A percentile compares a stretch with the other conserved stretches of the same genome.
phyloP scores from a whole-genome alignment of 2,888 invertebrate species.

The Stictocephala bisonia region DNA sequence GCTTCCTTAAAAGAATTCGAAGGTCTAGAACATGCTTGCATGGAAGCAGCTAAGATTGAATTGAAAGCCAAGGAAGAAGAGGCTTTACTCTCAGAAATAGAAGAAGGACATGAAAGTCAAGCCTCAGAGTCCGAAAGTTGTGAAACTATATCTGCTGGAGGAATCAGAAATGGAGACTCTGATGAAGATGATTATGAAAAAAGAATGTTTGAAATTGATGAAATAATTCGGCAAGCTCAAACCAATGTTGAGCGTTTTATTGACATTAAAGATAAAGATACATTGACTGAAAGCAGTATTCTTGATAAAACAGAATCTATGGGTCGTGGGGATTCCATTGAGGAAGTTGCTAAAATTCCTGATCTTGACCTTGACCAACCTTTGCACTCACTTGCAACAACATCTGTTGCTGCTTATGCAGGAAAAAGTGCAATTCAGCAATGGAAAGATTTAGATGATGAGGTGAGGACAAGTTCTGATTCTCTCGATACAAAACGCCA shows the following conservation, averaged over 20 bases:
- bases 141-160: constrained; percentile 70
- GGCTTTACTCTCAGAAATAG: constrained; percentile 72
- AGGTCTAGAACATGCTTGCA: constrained; percentile 87
- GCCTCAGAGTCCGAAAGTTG: constrained; percentile 71
- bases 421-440: constrained; percentile 52
- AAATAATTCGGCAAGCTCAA: constrained; percentile 75
- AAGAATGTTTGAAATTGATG: constrained; percentile 75
- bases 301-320: constrained; percentile 69
- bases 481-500: constrained; percentile 71
- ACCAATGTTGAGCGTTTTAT: constrained; percentile 74
- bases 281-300: constrained; percentile 64
- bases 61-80: constrained; percentile 88
- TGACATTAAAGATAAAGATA: constrained; percentile 62
- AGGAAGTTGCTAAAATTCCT: constrained; percentile 68
- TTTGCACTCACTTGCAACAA: constrained; percentile 46
- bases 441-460: constrained; percentile 58
- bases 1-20: constrained; percentile 94
- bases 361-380: constrained; percentile 68
- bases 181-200: constrained; percentile 73
- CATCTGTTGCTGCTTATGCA: constrained; percentile 55
- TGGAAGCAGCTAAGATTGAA: constrained; percentile 86
- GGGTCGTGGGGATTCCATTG: constrained; percentile 68
- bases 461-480: constrained; percentile 68
- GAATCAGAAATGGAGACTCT: constrained; percentile 70
- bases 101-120: constrained; percentile 70